Conservation (phyloP, 2,113 vertebrate genomes). For the Anoura caudifer region DNA sequence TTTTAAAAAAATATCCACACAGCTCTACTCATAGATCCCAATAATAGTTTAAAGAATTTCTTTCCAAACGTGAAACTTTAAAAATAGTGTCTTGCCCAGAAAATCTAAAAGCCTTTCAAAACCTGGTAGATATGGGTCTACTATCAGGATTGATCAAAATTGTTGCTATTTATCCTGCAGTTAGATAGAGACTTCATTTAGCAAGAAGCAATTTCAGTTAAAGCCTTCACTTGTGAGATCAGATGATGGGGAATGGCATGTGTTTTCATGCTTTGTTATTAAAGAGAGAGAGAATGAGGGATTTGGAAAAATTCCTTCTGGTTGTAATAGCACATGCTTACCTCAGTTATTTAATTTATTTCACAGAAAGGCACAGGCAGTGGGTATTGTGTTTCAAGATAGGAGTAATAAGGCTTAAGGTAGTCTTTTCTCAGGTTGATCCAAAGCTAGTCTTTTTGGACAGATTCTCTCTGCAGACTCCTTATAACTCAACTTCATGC, state of each 20-base stretch:
- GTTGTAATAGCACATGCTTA: not conserved
- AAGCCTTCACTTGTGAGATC: constrained; percentile 7
- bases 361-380: not conserved
- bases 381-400: not conserved
- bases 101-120: constrained; percentile 41
- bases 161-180: not conserved
- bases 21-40: not conserved
- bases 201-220: constrained; percentile 47
- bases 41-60: constrained; percentile 23
- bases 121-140: not conserved
- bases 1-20: not conserved
- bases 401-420: not conserved
- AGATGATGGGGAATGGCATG: not conserved
- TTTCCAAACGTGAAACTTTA: constrained; percentile 10
- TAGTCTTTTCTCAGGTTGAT: not conserved
- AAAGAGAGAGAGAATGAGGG: not conserved
- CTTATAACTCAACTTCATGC: not conserved
- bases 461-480: not conserved
- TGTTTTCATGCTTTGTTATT: constrained; percentile 28
- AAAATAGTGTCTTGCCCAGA: not conserved
- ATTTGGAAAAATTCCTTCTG: constrained; percentile 16
- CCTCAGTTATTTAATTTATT: constrained; percentile 42
- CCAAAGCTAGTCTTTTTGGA: not conserved
- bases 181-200: constrained; percentile 43
- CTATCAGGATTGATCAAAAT: constrained; percentile 36